phyloP scores from a whole-genome alignment of 2,113 vertebrate species.

The Ophiodon elongatus region DNA sequence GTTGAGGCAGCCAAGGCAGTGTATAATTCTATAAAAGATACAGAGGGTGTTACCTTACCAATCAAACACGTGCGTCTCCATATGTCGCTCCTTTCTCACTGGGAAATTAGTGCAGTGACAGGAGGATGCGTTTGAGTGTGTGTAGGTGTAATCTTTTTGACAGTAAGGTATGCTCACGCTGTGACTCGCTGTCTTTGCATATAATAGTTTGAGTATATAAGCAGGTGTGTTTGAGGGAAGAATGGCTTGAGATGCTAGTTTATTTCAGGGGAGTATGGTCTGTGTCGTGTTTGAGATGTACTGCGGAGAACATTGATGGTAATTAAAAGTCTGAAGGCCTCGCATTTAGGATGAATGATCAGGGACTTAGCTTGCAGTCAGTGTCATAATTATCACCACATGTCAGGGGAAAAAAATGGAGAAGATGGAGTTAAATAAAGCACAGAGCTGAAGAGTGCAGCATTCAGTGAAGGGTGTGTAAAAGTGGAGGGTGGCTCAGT shows the following conservation, averaged over 20 bases:
- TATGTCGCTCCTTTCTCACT: conserved; percentile 43
- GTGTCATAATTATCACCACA: background rate
- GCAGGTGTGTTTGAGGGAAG: conserved; percentile 38
- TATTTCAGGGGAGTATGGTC: background rate
- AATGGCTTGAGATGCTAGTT: background rate
- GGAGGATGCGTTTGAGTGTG: conserved; percentile 36
- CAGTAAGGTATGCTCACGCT: conserved; percentile 33
- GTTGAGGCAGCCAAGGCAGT: conserved; percentile 26
- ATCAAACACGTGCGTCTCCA: conserved; percentile 45
- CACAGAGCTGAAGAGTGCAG: conserved; percentile 9
- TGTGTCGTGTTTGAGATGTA: background rate
- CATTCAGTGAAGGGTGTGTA: conserved; percentile 19
- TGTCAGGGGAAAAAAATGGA: background rate
- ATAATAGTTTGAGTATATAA: conserved; percentile 51
- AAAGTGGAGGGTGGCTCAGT: background rate
- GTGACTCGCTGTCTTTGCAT: conserved; percentile 51
- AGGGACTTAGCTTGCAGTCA: background rate
- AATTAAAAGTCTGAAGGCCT: background rate
- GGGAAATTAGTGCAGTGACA: conserved; percentile 49
- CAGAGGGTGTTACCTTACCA: conserved; percentile 42
- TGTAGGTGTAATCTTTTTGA: conserved; percentile 65
- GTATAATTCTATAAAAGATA: conserved; percentile 35
- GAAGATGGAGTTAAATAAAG: background rate
- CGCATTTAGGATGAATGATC: background rate
- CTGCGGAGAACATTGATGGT: background rate